Base-by-base conservation (phyloP, 2,113 vertebrate genomes). In the Syngnathus floridae region DNA sequence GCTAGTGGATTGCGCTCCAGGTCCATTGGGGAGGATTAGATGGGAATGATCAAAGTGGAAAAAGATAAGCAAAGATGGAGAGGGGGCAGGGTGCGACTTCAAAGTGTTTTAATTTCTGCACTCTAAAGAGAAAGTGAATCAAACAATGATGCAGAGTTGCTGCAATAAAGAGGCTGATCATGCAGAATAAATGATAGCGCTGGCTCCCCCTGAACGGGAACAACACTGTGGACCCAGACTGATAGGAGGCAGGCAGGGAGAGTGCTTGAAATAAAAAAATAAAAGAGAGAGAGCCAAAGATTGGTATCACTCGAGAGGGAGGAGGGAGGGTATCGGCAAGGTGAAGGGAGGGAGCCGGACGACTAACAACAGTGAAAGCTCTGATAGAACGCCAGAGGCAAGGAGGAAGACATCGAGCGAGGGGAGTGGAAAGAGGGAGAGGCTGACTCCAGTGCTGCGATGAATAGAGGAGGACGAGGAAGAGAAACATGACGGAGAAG, bases 331-430 rank as follows among this genome's bases (percentile, higher is more conserved):
- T 73, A 78, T 74, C 66, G 72, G 80, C 75, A 86, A 88, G 84
- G 85, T 86, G 67, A 86, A 69, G 82, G 79, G 82, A 86, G 82
- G 83, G 79, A 84, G 74, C 16, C 48, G 35, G 77, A 75, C 69
- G 72, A 82, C 65, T 67, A 65, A 69, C 75, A 65, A 76, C 75
- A 80, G 58, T 76, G 79, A 77, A 66, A 71, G 74, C 80, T 67
- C 73, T 79, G 77, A 80, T 82, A 81, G 76, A 64, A 78, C 43
- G 77, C 83, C 78, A 79, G 67, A 81, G 76, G 78, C 74, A 72
- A 71, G 66, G 49, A 73, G 62, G 68, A 57, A 84, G 75, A 64
- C 64, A 71, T 61, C 31, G 46, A 61, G 76, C 79, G 69, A 76
- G 76, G 71, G 61, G 65, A 80, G 75, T 60, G 71, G 71, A 79